A percentile compares a stretch with the other conserved stretches of the same genome.
Conservation (phyloP, 2,888 invertebrate genomes). For the Unio delphinus region DNA sequence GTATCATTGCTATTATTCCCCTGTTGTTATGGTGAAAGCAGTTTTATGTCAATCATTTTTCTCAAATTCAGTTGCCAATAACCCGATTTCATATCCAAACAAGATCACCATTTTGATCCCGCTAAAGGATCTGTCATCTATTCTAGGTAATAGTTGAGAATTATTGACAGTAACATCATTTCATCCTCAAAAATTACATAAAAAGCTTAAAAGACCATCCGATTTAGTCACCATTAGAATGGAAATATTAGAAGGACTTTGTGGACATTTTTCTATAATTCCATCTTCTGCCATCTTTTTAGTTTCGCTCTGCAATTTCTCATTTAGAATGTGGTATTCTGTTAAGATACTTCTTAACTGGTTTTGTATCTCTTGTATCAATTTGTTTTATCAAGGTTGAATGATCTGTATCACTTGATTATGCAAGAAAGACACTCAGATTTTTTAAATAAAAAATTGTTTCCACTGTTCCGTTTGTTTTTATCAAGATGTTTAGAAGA, state of each 20-base stretch:
- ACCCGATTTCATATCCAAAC: slow-evolving; percentile 15
- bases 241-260: slow-evolving; percentile 17
- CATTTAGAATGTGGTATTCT: slow-evolving; percentile 21
- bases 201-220: slow-evolving; percentile 26
- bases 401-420: slow-evolving; percentile 10
- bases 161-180: slow-evolving; percentile 21
- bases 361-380: slow-evolving; percentile 12
- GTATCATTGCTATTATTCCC: slow-evolving; percentile 21
- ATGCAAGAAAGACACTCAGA: slow-evolving; percentile 14
- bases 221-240: slow-evolving; percentile 20
- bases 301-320: slow-evolving; percentile 17
- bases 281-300: slow-evolving; percentile 17
- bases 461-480: slow-evolving; percentile 1
- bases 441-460: slow-evolving; percentile 8
- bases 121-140: slow-evolving; percentile 19
- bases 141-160: slow-evolving; percentile 24
- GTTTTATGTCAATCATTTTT: slow-evolving; percentile 15
- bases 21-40: slow-evolving; percentile 14
- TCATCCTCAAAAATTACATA: slow-evolving; percentile 20
- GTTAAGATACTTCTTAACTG: slow-evolving; percentile 18
- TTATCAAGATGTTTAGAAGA: not conserved
- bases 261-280: slow-evolving; percentile 20
- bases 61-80: slow-evolving; percentile 19
- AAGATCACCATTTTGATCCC: slow-evolving; percentile 24
- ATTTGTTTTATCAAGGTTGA: slow-evolving; percentile 17